Conservation (phyloP, 2,797 vertebrate genomes). For the Poecilia picta region DNA sequence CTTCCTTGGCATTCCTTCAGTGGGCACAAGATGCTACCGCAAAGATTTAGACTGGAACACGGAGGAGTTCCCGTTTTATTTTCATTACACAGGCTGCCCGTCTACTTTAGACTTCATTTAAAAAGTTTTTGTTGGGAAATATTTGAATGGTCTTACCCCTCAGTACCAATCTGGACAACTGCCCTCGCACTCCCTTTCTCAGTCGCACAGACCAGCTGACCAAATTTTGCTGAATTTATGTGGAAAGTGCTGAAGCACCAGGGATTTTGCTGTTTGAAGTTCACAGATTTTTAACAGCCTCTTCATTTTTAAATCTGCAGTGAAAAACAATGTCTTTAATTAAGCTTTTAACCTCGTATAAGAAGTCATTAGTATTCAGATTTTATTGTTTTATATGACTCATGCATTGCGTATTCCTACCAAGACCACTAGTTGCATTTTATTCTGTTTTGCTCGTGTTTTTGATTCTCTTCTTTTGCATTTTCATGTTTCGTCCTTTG, state of each 20-base stretch:
- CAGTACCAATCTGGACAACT: not conserved
- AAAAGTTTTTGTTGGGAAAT: not conserved
- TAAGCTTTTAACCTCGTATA: not conserved
- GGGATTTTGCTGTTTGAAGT: not conserved
- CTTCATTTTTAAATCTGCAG: not conserved
- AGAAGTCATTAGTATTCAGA: not conserved
- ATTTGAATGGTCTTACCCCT: not conserved
- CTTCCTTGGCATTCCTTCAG: not conserved
- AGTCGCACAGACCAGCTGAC: not conserved
- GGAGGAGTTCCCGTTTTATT: not conserved
- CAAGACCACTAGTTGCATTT: not conserved
- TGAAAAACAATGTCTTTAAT: not conserved
- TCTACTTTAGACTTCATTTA: not conserved
- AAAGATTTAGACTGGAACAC: not conserved
- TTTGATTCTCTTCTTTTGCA: not conserved
- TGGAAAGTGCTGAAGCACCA: not conserved
- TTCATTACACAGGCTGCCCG: not conserved
- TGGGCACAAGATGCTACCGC: not conserved
- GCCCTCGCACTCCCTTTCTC: not conserved
- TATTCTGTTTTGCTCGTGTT: not conserved
- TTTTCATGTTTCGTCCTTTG: not conserved
- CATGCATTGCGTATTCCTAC: not conserved
- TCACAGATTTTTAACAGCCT: not conserved
- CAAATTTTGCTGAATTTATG: not conserved
- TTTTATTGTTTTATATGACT: not conserved